Evolutionary conservation across 2,797 vertebrate genomes (phyloP).

Genomic region (Oophaga sylvatica): DNA sequence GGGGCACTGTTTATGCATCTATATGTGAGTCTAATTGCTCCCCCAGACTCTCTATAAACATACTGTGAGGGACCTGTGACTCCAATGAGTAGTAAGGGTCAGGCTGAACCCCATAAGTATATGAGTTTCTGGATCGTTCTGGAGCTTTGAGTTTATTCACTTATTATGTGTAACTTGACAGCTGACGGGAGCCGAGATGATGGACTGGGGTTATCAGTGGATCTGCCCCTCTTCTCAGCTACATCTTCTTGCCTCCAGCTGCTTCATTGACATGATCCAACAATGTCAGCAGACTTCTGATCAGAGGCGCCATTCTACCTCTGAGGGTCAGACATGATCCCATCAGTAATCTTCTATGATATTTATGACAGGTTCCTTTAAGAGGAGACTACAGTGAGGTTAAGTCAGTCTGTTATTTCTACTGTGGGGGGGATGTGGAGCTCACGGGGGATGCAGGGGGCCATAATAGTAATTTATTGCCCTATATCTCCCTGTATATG

Average conservation of each 20-base stretch:
- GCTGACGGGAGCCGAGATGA: constrained; percentile 4
- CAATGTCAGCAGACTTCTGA: neutral
- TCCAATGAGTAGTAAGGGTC: too few species aligned
- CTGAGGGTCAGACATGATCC: constrained; percentile 34
- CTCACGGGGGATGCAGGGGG: neutral
- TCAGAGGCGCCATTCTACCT: constrained; percentile 1
- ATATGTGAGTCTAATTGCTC: too few species aligned
- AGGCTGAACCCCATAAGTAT: neutral
- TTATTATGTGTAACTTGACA: constrained; percentile 1
- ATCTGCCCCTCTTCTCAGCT: constrained; percentile 36
- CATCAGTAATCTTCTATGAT: neutral
- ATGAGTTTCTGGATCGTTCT: neutral
- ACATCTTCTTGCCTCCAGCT: constrained; percentile 23
- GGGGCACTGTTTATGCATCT: neutral
- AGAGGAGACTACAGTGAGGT: neutral
- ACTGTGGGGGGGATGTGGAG: neutral
- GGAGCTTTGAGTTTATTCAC: neutral
- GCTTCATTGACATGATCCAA: constrained; percentile 23
- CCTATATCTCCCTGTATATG: neutral
- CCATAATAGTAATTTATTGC: neutral
- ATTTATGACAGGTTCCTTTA: constrained; percentile 8
- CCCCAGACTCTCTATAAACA: neutral
- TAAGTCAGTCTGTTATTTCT: neutral
- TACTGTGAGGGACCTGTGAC: neutral
- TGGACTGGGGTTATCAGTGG: constrained; percentile 14